phyloP scores from a whole-genome alignment of 2,797 vertebrate genomes.

The Orientallactaga sibirica region DNA sequence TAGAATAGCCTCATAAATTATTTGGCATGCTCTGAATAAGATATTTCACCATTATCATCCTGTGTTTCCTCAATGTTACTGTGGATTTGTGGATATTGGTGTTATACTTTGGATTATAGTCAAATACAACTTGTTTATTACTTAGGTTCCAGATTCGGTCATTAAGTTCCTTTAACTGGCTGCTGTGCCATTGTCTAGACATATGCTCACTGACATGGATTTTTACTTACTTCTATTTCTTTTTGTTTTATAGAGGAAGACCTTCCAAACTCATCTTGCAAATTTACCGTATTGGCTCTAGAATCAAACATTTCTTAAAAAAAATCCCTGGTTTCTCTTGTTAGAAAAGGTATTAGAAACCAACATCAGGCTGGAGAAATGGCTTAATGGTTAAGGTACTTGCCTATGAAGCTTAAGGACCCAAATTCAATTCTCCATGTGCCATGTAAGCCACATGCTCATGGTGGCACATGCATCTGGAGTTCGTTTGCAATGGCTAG shows the following conservation, averaged over 20 bases:
- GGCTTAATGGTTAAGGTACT: no score
- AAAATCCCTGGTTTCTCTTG: neutral
- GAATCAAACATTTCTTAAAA: neutral
- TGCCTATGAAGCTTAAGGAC: no score
- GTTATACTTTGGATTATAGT: neutral
- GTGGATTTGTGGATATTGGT: neutral
- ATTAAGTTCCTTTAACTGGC: neutral
- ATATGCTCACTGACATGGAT: neutral
- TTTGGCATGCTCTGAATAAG: neutral
- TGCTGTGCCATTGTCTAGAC: neutral
- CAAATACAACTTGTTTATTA: neutral
- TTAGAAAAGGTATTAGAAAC: neutral
- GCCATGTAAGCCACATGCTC: no score
- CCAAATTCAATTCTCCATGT: no score
- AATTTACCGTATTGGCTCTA: neutral
- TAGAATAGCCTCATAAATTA: neutral
- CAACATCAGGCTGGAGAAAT: neutral
- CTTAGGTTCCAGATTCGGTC: neutral
- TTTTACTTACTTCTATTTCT: neutral
- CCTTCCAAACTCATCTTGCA: neutral
- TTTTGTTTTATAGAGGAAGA: neutral
- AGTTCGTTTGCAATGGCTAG: no score
- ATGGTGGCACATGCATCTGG: no score
- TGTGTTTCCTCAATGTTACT: neutral
- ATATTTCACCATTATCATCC: neutral